Conservation (phyloP, 2,797 vertebrate species). For the Xenopus petersii region DNA sequence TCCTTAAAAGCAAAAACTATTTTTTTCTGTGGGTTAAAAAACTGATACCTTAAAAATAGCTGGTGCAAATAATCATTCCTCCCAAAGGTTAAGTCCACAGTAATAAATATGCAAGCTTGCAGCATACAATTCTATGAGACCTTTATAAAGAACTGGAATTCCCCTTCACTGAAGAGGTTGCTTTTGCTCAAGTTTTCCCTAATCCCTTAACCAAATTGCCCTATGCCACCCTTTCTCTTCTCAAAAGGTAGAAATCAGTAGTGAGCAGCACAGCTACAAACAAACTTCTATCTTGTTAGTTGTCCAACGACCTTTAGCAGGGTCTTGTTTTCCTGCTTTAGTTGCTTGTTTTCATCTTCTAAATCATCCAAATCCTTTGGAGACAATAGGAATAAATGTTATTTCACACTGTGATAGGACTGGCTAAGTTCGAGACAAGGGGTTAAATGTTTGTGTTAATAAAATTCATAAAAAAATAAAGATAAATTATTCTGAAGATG, state of each 20-base stretch:
- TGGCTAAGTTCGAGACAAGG: no score
- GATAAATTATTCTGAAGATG: no score
- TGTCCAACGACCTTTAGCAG: constrained; percentile 98
- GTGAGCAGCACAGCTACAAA: constrained; percentile 61
- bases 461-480: no score
- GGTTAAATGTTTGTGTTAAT: no score
- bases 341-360: constrained; percentile 96
- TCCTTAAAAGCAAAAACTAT: constrained; percentile 18
- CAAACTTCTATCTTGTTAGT: constrained; percentile 92
- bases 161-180: constrained; percentile 44
- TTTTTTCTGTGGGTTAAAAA: not conserved
- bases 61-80: constrained; percentile 54
- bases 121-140: constrained; percentile 56
- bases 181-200: constrained; percentile 2
- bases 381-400: constrained; percentile 30
- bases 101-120: constrained; percentile 73
- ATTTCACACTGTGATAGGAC: no score
- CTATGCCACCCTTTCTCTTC: constrained; percentile 15
- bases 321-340: constrained; percentile 99
- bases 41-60: constrained; percentile 32
- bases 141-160: constrained; percentile 52
- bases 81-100: constrained; percentile 56
- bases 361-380: constrained; percentile 93
- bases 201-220: constrained; percentile 24
- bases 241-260: constrained; percentile 64